Percentiles rank a stretch among this genome's conserved stretches.
Conservation (phyloP, 2,113 vertebrate species). For the Aptenodytes forsteri region DNA sequence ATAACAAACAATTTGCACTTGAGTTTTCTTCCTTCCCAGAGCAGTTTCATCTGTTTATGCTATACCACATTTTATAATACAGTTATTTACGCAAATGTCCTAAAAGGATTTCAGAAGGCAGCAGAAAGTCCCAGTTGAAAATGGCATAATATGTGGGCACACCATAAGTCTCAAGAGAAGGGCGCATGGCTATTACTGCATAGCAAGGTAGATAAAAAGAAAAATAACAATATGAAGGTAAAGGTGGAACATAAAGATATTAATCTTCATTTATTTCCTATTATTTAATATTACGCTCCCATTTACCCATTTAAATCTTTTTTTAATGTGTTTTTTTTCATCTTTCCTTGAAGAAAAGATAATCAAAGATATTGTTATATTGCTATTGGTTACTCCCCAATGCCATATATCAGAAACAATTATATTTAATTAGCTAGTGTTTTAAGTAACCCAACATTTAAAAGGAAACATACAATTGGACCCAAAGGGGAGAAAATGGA, state of each 20-base stretch:
- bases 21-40: not conserved
- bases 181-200: not conserved
- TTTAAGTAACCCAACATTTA: not conserved
- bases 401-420: not conserved
- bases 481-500: not conserved
- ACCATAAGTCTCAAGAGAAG: not conserved
- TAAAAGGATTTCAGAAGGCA: not conserved
- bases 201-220: not conserved
- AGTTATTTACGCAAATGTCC: not conserved
- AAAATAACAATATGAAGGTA: not conserved
- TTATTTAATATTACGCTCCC: not conserved
- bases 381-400: not conserved
- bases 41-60: not conserved
- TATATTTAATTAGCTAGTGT: not conserved
- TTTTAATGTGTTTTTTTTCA: not conserved
- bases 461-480: not conserved
- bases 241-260: not conserved
- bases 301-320: not conserved
- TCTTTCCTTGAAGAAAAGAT: not conserved
- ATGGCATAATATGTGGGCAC: not conserved
- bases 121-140: not conserved
- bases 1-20: not conserved
- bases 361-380: not conserved
- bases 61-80: not conserved
- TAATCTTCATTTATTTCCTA: not conserved